Conservation (phyloP, 2,797 vertebrate genomes). For the Sebastes steindachneri region DNA sequence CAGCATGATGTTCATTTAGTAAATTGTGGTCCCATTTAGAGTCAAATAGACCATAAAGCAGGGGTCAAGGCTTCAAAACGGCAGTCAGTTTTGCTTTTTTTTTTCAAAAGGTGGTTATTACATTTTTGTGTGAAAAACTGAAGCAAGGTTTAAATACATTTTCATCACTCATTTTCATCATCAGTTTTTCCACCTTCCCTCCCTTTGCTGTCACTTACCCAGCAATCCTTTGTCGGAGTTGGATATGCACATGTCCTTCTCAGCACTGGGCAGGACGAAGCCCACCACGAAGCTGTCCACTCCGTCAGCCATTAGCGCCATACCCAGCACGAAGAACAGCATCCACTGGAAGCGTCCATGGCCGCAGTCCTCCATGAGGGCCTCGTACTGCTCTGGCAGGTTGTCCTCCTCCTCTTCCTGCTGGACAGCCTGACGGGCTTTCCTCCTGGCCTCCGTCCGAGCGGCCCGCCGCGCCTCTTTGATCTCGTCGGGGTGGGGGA, state of each 20-base stretch:
- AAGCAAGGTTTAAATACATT: neutral
- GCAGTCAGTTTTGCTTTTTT: neutral
- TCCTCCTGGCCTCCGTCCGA: slow-evolving; percentile 81
- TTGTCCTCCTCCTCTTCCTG: slow-evolving; percentile 91
- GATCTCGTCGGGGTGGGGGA: slow-evolving; percentile 95
- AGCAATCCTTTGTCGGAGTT: slow-evolving; percentile 96
- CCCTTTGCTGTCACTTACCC: slow-evolving; percentile 85
- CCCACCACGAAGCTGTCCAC: slow-evolving; percentile 97
- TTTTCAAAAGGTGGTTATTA: neutral
- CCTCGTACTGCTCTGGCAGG: slow-evolving; percentile 94
- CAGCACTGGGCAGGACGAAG: slow-evolving; percentile 95
- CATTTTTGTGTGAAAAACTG: neutral
- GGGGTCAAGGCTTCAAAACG: too few relatives aligned
- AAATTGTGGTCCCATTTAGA: neutral
- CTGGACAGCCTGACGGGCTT: slow-evolving; percentile 87
- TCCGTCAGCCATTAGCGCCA: slow-evolving; percentile 97
- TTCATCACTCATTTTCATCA: neutral
- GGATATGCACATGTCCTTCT: slow-evolving; percentile 98
- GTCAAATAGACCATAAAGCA: neutral
- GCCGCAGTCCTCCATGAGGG: slow-evolving; percentile 96
- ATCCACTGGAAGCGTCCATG: slow-evolving; percentile 98
- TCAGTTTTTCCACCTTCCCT: neutral
- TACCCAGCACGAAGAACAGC: slow-evolving; percentile 92
- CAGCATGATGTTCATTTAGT: too few relatives aligned
- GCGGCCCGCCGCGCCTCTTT: slow-evolving; percentile 87